These are phyloP conservation scores for Cinara cedri DNA, from an alignment of 2,888 invertebrate species.

Conservation along the genomic window DNA sequence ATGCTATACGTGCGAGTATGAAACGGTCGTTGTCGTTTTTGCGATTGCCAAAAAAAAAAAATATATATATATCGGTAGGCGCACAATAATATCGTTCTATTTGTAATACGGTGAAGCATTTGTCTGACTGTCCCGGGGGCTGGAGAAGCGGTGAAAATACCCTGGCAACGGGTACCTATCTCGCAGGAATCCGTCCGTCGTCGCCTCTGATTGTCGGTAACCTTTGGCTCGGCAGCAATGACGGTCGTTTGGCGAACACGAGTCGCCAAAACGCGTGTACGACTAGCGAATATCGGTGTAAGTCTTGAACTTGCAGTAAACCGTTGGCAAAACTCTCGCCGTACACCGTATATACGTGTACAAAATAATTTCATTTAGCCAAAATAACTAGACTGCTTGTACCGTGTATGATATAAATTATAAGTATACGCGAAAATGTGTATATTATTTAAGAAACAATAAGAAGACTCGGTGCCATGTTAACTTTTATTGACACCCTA, in stretches of 20 bases:
- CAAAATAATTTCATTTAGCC: too few relatives aligned
- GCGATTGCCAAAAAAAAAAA: constrained; percentile 20
- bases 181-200: constrained; percentile 49
- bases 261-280: constrained; percentile 21
- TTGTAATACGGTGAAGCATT: constrained; percentile 39
- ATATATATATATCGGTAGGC: not conserved
- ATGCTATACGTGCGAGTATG: too few relatives aligned
- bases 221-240: constrained; percentile 46
- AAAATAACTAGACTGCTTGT: too few relatives aligned
- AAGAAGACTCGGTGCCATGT: too few relatives aligned
- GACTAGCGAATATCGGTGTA: constrained; percentile 31
- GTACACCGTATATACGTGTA: not conserved
- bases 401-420: too few relatives aligned
- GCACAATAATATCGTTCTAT: constrained; percentile 3
- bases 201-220: constrained; percentile 55
- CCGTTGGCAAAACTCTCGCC: not conserved
- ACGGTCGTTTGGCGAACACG: constrained; percentile 36
- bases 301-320: constrained; percentile 38
- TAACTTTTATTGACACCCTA: too few relatives aligned
- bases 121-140: not conserved
- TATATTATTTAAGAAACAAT: not conserved
- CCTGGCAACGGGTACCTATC: constrained; percentile 18
- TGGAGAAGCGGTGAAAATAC: not conserved
- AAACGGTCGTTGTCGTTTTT: not conserved
- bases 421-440: not conserved